These are phyloP conservation scores for Pecten maximus DNA, from an alignment of 2,888 invertebrate genomes.

Conservation along the genomic window DNA sequence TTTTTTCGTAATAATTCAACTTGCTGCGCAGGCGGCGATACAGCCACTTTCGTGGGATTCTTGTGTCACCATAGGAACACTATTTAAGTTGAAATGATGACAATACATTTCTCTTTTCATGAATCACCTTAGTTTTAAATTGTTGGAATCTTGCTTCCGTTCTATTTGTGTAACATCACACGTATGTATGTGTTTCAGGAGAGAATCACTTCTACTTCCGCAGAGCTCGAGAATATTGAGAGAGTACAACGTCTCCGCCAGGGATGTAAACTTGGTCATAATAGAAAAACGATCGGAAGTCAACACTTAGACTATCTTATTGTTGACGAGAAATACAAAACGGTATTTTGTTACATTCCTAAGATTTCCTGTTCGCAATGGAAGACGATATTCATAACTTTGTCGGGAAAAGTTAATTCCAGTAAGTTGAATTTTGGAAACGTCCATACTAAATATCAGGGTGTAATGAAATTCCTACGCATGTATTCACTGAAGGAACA, in stretches of 20 bases:
- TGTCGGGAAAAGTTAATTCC: background rate
- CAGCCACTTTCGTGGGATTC: too few species aligned
- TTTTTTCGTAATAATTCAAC: too few species aligned
- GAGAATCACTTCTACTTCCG: background rate
- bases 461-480: background rate
- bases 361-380: background rate
- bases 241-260: background rate
- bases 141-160: too few species aligned
- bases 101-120: too few species aligned
- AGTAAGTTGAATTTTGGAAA: background rate
- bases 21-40: too few species aligned
- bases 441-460: background rate
- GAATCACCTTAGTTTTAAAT: too few species aligned
- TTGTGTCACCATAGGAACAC: too few species aligned
- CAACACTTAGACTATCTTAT: background rate
- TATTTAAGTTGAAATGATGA: too few species aligned
- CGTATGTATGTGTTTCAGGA: background rate
- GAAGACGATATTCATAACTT: background rate
- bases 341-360: background rate
- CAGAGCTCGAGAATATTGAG: background rate
- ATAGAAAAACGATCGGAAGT: too few species aligned
- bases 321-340: constrained; percentile 10
- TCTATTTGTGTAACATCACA: too few species aligned
- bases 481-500: background rate
- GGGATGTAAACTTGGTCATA: background rate